Evolutionary conservation across 2,888 invertebrate species (phyloP).

Genomic region (Caenorhabditis japonica): DNA sequence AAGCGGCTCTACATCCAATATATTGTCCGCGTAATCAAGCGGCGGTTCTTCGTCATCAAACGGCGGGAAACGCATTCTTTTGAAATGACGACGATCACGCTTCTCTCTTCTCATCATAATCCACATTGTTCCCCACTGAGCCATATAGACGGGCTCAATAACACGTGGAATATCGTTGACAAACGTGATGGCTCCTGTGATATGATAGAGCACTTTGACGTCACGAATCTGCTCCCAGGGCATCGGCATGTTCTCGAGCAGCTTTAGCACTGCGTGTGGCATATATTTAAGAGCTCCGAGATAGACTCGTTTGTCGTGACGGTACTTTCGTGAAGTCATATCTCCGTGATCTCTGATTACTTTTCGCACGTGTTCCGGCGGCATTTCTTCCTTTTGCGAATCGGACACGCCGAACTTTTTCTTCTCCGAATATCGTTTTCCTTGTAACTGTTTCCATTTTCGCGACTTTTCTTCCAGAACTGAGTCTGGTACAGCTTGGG

Average conservation of each 20-base stretch:
- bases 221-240: slow-evolving; percentile 99
- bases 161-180: slow-evolving; percentile 99
- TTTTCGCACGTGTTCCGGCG: slow-evolving; percentile 97
- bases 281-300: slow-evolving; percentile 98
- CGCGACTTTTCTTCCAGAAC: slow-evolving; percentile 72
- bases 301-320: slow-evolving; percentile 98
- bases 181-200: slow-evolving; percentile 99
- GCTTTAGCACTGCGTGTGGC: slow-evolving; percentile 99
- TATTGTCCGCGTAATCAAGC: slow-evolving; percentile 98
- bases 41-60: slow-evolving; percentile 99
- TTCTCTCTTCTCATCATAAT: slow-evolving; percentile 99
- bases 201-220: slow-evolving; percentile 94
- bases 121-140: slow-evolving; percentile 99
- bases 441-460: slow-evolving; percentile 98
- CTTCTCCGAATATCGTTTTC: slow-evolving; percentile 98
- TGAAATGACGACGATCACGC: slow-evolving; percentile 96
- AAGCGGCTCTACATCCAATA: slow-evolving; percentile 96
- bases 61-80: slow-evolving; percentile 98
- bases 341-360: slow-evolving; percentile 99
- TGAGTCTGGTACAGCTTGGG: slow-evolving; percentile 37
- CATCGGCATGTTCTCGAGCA: slow-evolving; percentile 99
- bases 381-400: slow-evolving; percentile 99
- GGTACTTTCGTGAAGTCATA: slow-evolving; percentile 98
- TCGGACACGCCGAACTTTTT: slow-evolving; percentile 98
- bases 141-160: slow-evolving; percentile 97